These are phyloP conservation scores for Agonum fuliginosum DNA, from an alignment of 2,888 invertebrate genomes.

Conservation along the genomic window DNA sequence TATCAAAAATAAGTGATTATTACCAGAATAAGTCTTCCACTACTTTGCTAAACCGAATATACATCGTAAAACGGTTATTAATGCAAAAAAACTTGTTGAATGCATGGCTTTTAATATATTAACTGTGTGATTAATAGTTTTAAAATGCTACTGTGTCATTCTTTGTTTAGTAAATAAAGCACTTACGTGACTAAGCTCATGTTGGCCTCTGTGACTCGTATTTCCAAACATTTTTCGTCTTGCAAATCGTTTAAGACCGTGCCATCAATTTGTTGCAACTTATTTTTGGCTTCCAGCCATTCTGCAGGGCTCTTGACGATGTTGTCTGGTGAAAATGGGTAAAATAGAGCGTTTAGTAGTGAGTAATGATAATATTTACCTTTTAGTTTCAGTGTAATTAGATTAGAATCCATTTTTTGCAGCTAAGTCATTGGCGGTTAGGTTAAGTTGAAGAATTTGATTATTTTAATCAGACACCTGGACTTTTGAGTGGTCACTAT, in stretches of 20 bases:
- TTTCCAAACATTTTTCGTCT: constrained; percentile 68
- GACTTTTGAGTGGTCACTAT: neutral
- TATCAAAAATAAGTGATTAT: too few relatives aligned
- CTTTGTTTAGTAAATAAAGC: neutral
- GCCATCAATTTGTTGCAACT: constrained; percentile 70
- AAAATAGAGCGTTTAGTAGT: neutral
- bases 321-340: neutral
- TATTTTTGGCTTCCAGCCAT: constrained; percentile 67
- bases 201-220: constrained; percentile 70
- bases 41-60: neutral
- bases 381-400: constrained; percentile 32
- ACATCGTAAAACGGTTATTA: neutral
- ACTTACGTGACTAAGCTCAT: constrained; percentile 69
- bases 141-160: neutral
- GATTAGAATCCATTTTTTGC: constrained; percentile 34
- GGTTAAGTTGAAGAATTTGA: neutral
- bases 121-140: neutral
- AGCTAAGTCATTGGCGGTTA: neutral
- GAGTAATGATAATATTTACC: neutral
- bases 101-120: too few relatives aligned
- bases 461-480: neutral
- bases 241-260: constrained; percentile 66
- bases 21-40: too few relatives aligned
- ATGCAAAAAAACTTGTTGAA: neutral
- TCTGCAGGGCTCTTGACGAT: constrained; percentile 63